Base-by-base conservation (phyloP, 2,888 invertebrate species). In the Cerceris rybyensis region DNA sequence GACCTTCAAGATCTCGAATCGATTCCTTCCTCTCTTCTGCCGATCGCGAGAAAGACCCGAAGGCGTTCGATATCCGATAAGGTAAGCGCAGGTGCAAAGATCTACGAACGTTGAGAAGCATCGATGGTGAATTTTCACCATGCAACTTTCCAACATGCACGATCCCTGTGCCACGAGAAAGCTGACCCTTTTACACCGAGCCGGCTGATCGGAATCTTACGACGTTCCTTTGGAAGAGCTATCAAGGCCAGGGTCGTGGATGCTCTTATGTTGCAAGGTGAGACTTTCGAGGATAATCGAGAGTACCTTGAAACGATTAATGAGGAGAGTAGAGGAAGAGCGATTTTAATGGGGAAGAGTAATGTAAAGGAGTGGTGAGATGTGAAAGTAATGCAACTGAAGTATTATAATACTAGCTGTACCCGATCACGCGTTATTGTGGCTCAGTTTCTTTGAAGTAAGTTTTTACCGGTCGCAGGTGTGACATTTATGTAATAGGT, bases 1-100 rank as follows among this genome's bases (percentile, higher is more conserved):
- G 82, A 82, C 82, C 82, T 81, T 76, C 64, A 43, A 58, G 81
- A 82, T 79, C 70, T 79, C 74, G 60, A 72, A 81, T 79, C 79
- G 82, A 76, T 78, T 67, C 71, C 58, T 16, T 43, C 61, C 66
- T 50, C 67, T 71, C 76, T 76, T 66, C 76, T 67, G 78, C 76
- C 64, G 78, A 81, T 82, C 81, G 67, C 39, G 65, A 55, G 42
- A 11, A 39, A 75, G 78, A 82, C 70, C 70, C 61, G 7, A 14
- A 66, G 77, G 72, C 70, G 68, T 73, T 75, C 61, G 74, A 64
- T 67, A 58, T 65, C 72, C 70, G 75, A 79, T 80, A 80, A 80
- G 76, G 72, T 6, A 46, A 63, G 55, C 64, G 64, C 77, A 81
- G 81, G 77, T 81, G 81, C 70, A 77, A 75, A 77, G 58, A 59